Conservation (phyloP, 2,797 vertebrate species). For the Platyrinchus mystaceus region DNA sequence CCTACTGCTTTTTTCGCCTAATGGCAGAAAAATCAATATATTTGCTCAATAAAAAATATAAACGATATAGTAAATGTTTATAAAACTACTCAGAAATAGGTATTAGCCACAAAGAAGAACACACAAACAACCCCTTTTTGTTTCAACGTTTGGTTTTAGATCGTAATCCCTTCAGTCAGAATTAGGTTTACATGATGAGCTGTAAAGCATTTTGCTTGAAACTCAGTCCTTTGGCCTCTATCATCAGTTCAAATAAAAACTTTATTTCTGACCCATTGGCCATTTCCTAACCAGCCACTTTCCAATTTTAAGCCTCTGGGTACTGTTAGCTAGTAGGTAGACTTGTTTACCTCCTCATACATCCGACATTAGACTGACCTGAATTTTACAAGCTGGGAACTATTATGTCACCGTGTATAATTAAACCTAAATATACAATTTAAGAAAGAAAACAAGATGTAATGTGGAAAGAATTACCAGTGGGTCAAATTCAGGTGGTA, state of each 20-base stretch:
- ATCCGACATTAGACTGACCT: constrained; percentile 52
- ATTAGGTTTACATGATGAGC: not conserved
- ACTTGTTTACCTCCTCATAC: constrained; percentile 24
- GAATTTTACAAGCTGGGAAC: constrained; percentile 55
- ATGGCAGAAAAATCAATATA: not conserved
- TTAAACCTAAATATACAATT: constrained; percentile 49
- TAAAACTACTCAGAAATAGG: not conserved
- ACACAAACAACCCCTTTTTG: not conserved
- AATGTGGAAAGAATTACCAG: constrained; percentile 28
- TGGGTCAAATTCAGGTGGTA: not conserved
- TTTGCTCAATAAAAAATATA: not conserved
- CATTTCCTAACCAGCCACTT: not conserved
- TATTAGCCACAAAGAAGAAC: not conserved
- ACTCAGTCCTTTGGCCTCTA: not conserved
- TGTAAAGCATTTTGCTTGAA: not conserved
- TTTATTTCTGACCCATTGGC: not conserved
- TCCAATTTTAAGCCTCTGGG: not conserved
- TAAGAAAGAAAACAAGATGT: constrained; percentile 46
- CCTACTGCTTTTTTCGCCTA: not conserved
- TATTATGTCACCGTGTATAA: constrained; percentile 36
- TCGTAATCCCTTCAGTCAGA: not conserved
- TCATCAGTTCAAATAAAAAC: not conserved
- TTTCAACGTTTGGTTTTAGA: not conserved
- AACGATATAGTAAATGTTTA: not conserved
- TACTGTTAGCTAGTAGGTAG: not conserved